A percentile compares a stretch with the other conserved stretches of the same genome.
Evolutionary conservation across 2,113 vertebrate genomes (phyloP).

Genomic region (Jacana jacana): DNA sequence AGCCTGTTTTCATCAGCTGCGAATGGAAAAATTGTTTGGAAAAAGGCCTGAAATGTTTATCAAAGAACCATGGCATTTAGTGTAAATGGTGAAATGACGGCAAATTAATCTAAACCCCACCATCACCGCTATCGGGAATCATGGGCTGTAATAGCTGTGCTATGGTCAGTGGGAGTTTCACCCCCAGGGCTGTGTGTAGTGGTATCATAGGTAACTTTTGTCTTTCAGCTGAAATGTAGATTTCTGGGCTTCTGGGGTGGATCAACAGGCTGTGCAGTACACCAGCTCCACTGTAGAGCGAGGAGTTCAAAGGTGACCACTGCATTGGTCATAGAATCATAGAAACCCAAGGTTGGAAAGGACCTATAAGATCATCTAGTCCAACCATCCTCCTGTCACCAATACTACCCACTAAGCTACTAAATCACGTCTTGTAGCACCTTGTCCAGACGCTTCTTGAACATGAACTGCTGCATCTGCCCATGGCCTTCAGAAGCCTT

Average conservation of each 20-base stretch:
- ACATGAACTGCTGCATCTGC: background rate
- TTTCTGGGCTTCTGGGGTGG: background rate
- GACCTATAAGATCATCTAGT: too few relatives aligned
- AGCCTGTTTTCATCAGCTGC: slow-evolving; percentile 59
- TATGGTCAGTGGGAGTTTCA: background rate
- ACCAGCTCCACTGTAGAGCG: background rate
- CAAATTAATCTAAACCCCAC: slow-evolving; percentile 37
- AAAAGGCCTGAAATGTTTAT: slow-evolving; percentile 68
- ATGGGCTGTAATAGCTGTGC: background rate
- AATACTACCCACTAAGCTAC: too few relatives aligned
- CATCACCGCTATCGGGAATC: background rate
- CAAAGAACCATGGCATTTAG: slow-evolving; percentile 29
- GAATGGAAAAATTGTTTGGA: slow-evolving; percentile 60
- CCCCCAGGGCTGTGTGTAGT: background rate
- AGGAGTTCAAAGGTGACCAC: background rate
- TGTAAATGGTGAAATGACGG: slow-evolving; percentile 45
- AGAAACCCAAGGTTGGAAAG: too few relatives aligned
- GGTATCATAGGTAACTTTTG: background rate
- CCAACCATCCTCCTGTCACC: too few relatives aligned
- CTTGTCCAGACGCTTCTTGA: too few relatives aligned
- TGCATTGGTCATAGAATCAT: background rate
- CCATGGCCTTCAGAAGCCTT: background rate
- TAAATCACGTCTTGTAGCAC: too few relatives aligned
- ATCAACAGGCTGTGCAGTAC: background rate
- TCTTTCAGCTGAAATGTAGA: background rate